phyloP scores from a whole-genome alignment of 2,113 vertebrate species.

The Cyprinodon brontotheroides region DNA sequence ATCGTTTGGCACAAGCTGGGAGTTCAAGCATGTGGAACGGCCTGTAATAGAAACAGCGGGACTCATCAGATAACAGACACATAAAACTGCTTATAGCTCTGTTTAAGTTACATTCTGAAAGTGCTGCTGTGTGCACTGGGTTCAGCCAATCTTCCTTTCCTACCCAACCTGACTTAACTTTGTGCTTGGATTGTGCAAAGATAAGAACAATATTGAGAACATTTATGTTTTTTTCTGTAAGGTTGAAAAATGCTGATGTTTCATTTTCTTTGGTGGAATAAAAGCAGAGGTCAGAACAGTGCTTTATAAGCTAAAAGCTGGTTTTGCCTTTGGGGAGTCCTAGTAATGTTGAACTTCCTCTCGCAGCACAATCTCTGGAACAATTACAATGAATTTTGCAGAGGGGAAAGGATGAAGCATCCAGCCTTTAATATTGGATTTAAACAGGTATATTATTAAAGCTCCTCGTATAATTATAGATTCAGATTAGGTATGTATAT shows the following conservation, averaged over 20 bases:
- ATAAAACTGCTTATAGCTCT: conserved; percentile 6
- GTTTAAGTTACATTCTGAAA: background rate
- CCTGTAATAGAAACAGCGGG: conserved; percentile 10
- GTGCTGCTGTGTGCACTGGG: background rate
- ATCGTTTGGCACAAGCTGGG: background rate
- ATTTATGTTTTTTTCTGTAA: background rate
- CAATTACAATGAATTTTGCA: background rate
- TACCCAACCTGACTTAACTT: background rate
- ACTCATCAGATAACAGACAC: conserved; percentile 12
- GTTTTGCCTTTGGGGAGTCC: background rate
- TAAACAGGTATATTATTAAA: background rate
- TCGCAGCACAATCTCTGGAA: background rate
- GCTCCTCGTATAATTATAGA: background rate
- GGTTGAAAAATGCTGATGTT: background rate
- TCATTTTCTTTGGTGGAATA: background rate
- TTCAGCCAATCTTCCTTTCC: background rate
- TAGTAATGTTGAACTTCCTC: background rate
- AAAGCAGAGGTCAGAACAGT: background rate
- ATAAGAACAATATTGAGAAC: background rate
- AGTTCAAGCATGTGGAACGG: background rate
- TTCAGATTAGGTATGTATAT: background rate
- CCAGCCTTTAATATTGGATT: background rate
- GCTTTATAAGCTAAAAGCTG: conserved; percentile 5
- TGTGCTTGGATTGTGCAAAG: background rate
- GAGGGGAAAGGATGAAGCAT: background rate